Evolutionary conservation across 2,113 vertebrate genomes (phyloP), one percentile per base, ranked within the genome.

Genomic region (Indri indri): DNA sequence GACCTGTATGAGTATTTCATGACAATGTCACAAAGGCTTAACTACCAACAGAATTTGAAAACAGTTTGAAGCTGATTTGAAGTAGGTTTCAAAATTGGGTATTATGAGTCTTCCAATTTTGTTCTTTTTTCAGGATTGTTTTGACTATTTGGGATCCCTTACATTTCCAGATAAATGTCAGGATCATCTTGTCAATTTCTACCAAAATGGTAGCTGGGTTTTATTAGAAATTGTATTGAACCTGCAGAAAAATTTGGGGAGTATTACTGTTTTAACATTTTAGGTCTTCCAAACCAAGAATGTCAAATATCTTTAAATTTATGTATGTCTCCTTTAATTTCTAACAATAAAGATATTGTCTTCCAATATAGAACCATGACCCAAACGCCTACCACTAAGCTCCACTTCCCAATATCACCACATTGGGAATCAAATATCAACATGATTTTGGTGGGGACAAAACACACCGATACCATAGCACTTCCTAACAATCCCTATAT

Each of bases 301-400:
- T 6, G 16, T 63, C 42, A 30, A 63, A 20, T 70, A 14, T 70
- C 30, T 81, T 71, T 32, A n/a, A 8, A 70, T 71, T 61, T 57
- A 45, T 83, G 63, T 77, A 7, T 8, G 18, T 87, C 34, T n/a
- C 81, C 20, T 42, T 59, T 77, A 54, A 63, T 88, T 96, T 65
- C 70, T 84, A 57, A 57, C 3, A 42, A 32, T 73, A 22, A n/a
- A 13, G 14, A 74, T 73, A 80, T 71, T 59, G 23, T 80, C 32
- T 68, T 80, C 18, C 47, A 47, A 66, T 34, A n/a, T 50, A 6
- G 30, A 61, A 61, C 5, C 12, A 8, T 27, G 70, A 45, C 22
- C 40, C 37, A 73, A 73, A 42, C 12, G 42, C 13, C 22, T 73
- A 37, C 37, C 40, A 73, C 23, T 73, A 42, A 23, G 70, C 40